These are phyloP conservation scores for Meiosimyza decipiens DNA, from an alignment of 2,888 invertebrate genomes.

Conservation along the genomic window DNA sequence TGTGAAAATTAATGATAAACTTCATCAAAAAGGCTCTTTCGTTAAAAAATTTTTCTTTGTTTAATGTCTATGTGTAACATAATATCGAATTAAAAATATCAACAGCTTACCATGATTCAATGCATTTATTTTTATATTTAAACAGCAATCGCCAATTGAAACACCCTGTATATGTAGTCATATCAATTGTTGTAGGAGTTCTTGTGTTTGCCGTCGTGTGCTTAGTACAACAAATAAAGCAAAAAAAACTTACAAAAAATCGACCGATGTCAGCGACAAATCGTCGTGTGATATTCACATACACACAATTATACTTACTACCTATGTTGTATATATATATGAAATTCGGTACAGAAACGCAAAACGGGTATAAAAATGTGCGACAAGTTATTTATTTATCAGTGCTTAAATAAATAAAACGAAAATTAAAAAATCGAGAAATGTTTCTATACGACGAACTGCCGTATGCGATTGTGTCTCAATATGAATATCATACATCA, in stretches of 20 bases:
- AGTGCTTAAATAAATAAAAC: conserved; percentile 28
- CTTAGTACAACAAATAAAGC: conserved; percentile 39
- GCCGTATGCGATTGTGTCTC: too few species aligned
- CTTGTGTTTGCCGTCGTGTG: background rate
- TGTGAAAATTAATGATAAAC: too few species aligned
- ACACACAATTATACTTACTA: conserved; percentile 14
- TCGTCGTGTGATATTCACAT: conserved; percentile 1
- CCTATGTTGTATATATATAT: conserved; percentile 7
- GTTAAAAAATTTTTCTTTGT: too few species aligned
- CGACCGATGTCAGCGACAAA: background rate
- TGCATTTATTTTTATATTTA: too few species aligned
- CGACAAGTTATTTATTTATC: conserved; percentile 31
- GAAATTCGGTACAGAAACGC: conserved; percentile 16
- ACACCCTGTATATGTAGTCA: conserved; percentile 44
- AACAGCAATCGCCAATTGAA: too few species aligned
- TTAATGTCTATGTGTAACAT: too few species aligned
- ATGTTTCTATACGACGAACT: too few species aligned
- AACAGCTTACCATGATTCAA: too few species aligned
- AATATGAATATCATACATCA: too few species aligned
- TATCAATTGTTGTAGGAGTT: conserved; percentile 41
- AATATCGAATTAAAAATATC: too few species aligned
- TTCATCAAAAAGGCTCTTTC: too few species aligned
- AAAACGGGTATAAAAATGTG: too few species aligned
- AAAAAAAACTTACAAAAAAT: background rate
- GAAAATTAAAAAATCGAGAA: background rate